A percentile compares a stretch with the other conserved stretches of the same genome.
phyloP scores from a whole-genome alignment of 2,797 vertebrate genomes.

The Tokudaia muenninki region DNA sequence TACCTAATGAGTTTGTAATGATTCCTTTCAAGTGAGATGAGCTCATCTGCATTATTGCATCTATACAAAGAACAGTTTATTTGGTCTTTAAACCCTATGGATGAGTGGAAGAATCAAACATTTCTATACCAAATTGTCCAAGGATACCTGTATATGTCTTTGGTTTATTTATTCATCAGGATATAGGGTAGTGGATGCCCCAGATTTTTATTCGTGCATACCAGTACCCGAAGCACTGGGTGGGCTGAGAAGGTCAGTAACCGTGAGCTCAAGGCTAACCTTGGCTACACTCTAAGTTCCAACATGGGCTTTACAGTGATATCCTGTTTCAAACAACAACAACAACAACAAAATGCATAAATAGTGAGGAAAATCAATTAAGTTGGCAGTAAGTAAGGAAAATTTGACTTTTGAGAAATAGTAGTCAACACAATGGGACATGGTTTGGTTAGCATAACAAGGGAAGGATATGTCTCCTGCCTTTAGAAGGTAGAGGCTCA shows the following conservation, averaged over 20 bases:
- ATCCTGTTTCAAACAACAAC: too few species aligned
- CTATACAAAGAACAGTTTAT: background rate
- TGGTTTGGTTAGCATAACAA: background rate
- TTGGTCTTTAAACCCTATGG: background rate
- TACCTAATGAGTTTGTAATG: constrained; percentile 35
- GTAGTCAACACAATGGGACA: background rate
- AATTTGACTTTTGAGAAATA: background rate
- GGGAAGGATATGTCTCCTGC: too few species aligned
- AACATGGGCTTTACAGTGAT: background rate
- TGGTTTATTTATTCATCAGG: background rate
- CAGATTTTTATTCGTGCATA: background rate
- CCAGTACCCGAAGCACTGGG: background rate
- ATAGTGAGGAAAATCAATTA: background rate
- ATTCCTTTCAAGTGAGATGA: constrained; percentile 42
- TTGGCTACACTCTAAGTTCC: background rate
- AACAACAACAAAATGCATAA: background rate
- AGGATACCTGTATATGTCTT: background rate
- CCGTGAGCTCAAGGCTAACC: background rate
- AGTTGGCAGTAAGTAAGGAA: fast-evolving
- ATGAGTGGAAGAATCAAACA: background rate
- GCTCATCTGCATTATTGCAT: background rate
- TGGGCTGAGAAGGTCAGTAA: fast-evolving
- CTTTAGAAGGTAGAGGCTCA: background rate
- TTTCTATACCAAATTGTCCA: background rate
- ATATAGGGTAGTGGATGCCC: too few species aligned